phyloP scores from a whole-genome alignment of 2,888 invertebrate species.

The Chloroclysta siterata region DNA sequence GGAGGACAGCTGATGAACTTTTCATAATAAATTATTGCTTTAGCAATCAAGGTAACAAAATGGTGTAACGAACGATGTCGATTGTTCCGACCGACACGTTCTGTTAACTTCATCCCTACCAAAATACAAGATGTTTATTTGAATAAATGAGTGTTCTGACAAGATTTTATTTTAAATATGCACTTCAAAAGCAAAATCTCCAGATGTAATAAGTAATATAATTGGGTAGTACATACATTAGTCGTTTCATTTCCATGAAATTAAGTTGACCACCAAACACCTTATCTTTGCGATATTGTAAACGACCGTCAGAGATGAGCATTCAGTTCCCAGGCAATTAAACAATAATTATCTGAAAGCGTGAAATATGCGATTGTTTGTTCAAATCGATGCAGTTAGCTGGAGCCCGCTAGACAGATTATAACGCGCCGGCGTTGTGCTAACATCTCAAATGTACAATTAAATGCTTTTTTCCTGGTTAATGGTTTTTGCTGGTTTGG shows the following conservation, averaged over 20 bases:
- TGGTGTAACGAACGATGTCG: constrained; percentile 5
- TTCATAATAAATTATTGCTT: constrained; percentile 23
- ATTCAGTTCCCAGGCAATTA: constrained; percentile 41
- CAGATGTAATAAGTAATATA: too few relatives aligned
- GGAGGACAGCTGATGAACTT: constrained; percentile 28
- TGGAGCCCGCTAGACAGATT: constrained; percentile 10
- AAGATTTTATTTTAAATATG: too few relatives aligned
- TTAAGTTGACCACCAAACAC: background rate
- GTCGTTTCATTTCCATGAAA: background rate
- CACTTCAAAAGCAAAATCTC: too few relatives aligned
- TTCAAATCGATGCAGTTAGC: constrained; percentile 29
- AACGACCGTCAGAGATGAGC: constrained; percentile 21
- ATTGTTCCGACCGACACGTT: constrained; percentile 3
- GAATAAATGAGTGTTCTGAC: too few relatives aligned
- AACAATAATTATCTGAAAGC: constrained; percentile 41
- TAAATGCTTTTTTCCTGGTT: too few relatives aligned
- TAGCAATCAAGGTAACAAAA: constrained; percentile 12
- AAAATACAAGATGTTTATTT: too few relatives aligned
- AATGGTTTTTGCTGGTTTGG: too few relatives aligned
- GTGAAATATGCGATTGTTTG: constrained; percentile 33
- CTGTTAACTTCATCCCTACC: constrained; percentile 10
- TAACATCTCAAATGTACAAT: too few relatives aligned
- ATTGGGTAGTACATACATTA: too few relatives aligned
- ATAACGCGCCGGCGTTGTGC: too few relatives aligned
- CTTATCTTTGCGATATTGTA: constrained; percentile 22